Conservation (phyloP, 2,797 vertebrate species). For the Thalassophryne amazonica region DNA sequence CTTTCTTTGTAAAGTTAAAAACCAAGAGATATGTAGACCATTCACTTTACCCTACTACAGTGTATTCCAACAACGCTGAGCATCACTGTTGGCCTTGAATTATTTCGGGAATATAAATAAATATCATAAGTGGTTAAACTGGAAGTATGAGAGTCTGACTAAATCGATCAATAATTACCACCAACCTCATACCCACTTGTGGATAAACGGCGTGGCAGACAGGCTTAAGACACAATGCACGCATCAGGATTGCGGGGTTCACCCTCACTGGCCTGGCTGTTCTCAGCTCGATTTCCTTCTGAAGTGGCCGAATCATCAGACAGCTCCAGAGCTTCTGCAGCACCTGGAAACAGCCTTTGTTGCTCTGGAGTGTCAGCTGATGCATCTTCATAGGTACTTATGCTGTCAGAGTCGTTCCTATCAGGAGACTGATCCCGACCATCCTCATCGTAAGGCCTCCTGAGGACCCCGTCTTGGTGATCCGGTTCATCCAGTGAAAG, state of each 20-base stretch:
- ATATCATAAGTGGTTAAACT: not conserved
- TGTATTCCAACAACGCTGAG: constrained; percentile 10
- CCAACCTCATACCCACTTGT: not conserved
- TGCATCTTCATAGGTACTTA: constrained; percentile 71
- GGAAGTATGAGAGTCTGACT: constrained; percentile 3
- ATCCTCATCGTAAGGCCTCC: constrained; percentile 25
- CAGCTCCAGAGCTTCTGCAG: constrained; percentile 35
- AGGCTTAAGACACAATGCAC: constrained; percentile 70
- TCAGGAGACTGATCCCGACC: constrained; percentile 40
- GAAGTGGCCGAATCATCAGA: constrained; percentile 22
- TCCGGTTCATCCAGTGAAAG: constrained; percentile 31
- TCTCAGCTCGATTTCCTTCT: not conserved
- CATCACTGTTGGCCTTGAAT: not conserved
- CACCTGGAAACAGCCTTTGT: constrained; percentile 42
- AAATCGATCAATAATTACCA: not conserved
- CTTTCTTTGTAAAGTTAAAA: constrained; percentile 8
- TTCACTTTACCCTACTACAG: constrained; percentile 1
- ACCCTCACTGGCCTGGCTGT: not conserved
- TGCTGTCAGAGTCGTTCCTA: constrained; percentile 61
- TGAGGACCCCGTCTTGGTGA: constrained; percentile 48
- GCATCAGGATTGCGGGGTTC: constrained; percentile 23
- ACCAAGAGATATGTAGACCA: not conserved
- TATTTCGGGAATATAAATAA: constrained; percentile 3
- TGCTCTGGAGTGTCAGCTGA: constrained; percentile 61
- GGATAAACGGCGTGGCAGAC: constrained; percentile 2